Evolutionary conservation across 2,797 vertebrate species (phyloP).

Genomic region (Carduelis carduelis): DNA sequence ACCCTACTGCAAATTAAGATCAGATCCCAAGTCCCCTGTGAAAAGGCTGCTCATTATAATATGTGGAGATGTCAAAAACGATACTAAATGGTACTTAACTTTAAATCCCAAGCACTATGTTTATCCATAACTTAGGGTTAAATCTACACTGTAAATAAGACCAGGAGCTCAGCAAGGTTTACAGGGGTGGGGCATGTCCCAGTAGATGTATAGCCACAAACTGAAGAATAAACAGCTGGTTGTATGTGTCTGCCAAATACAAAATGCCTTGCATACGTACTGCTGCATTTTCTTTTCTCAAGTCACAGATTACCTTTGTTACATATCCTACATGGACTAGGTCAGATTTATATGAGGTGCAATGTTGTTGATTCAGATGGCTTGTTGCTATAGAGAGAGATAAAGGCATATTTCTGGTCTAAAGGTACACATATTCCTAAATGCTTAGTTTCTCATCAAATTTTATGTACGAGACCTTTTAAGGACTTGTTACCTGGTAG

Average conservation of each 20-base stretch:
- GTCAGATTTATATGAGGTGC: not conserved
- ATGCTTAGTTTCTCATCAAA: not conserved
- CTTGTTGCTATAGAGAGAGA: not conserved
- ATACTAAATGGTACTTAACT: slow-evolving; percentile 62
- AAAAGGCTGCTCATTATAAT: slow-evolving; percentile 64
- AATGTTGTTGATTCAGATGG: not conserved
- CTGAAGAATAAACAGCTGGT: slow-evolving; percentile 58
- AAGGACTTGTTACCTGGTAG: not conserved
- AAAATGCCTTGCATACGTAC: not conserved
- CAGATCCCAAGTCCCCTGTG: slow-evolving; percentile 54
- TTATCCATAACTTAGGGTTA: slow-evolving; percentile 45
- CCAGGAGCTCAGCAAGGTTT: slow-evolving; percentile 57
- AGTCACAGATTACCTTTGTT: not conserved
- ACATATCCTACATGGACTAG: not conserved
- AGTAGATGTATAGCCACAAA: slow-evolving; percentile 34
- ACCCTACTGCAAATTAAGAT: slow-evolving; percentile 74
- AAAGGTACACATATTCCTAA: not conserved
- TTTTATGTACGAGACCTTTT: not conserved
- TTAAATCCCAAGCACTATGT: slow-evolving; percentile 51
- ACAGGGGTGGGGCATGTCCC: not conserved
- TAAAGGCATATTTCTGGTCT: not conserved
- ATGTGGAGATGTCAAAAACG: slow-evolving; percentile 68
- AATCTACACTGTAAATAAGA: slow-evolving; percentile 58
- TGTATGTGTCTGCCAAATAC: slow-evolving; percentile 9
- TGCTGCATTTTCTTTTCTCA: slow-evolving; percentile 13